phyloP scores from a whole-genome alignment of 2,888 invertebrate genomes.

The Spialia ferax region DNA sequence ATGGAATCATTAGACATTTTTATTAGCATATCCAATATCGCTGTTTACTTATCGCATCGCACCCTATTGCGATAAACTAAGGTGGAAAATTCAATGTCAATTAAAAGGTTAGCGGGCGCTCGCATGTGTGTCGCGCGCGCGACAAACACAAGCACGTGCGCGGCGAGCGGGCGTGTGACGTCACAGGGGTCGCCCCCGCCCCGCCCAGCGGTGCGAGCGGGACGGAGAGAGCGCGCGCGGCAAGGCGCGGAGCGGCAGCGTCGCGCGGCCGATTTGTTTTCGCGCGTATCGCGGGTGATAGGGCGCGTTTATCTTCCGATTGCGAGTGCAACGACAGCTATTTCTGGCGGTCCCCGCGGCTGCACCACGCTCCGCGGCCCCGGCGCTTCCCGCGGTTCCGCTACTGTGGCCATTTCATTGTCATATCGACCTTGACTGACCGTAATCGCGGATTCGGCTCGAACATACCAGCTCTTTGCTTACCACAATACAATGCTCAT shows the following conservation, averaged over 20 bases:
- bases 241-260: slow-evolving; percentile 71
- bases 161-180: slow-evolving; percentile 61
- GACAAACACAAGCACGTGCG: slow-evolving; percentile 84
- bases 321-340: slow-evolving; percentile 79
- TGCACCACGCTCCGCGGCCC: slow-evolving; percentile 55
- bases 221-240: slow-evolving; percentile 57
- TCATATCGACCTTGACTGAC: slow-evolving; percentile 66
- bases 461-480: background rate
- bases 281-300: slow-evolving; percentile 75
- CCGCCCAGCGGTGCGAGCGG: slow-evolving; percentile 66
- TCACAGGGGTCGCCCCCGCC: slow-evolving; percentile 77
- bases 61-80: slow-evolving; percentile 51
- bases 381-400: slow-evolving; percentile 59
- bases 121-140: slow-evolving; percentile 76
- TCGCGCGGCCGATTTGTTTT: slow-evolving; percentile 80
- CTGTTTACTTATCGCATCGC: slow-evolving; percentile 48
- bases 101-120: slow-evolving; percentile 60
- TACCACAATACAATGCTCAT: background rate
- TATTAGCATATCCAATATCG: slow-evolving; percentile 39
- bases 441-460: slow-evolving; percentile 29
- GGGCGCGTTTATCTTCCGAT: slow-evolving; percentile 82
- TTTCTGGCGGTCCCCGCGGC: slow-evolving; percentile 68
- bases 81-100: slow-evolving; percentile 63
- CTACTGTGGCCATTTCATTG: slow-evolving; percentile 63
- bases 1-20: slow-evolving; percentile 15